These are phyloP conservation scores for Psilanteris sp. DNA, from an alignment of 1,140 invertebrate genomes.

Conservation along the genomic window DNA sequence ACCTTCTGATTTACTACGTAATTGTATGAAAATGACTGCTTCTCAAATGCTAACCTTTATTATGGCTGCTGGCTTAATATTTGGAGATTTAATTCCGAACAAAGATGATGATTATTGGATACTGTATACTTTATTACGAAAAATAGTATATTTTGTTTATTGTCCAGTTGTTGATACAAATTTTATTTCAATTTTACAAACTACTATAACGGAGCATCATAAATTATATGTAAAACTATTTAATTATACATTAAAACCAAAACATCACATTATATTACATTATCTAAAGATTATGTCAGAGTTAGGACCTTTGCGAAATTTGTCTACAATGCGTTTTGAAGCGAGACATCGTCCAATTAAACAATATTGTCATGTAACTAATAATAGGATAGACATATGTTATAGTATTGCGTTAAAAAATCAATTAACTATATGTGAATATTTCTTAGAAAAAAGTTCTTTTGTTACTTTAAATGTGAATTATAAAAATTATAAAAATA, in stretches of 20 bases:
- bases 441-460: too few relatives aligned
- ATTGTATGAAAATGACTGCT: constrained; percentile 56
- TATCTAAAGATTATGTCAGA: constrained; percentile 6
- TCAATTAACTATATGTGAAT: too few relatives aligned
- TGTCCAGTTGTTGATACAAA: too few relatives aligned
- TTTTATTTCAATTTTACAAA: too few relatives aligned
- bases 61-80: constrained; percentile 51
- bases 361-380: constrained; percentile 7
- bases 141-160: constrained; percentile 20
- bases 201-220: constrained; percentile 12
- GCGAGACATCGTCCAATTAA: constrained; percentile 15
- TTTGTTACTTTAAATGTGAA: too few relatives aligned
- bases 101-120: constrained; percentile 57
- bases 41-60: constrained; percentile 65
- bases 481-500: too few relatives aligned
- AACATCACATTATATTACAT: constrained; percentile 16
- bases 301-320: constrained; percentile 9
- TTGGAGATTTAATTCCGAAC: constrained; percentile 61
- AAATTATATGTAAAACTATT: too few relatives aligned
- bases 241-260: constrained; percentile 14
- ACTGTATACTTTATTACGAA: constrained; percentile 52
- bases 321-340: constrained; percentile 18
- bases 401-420: too few relatives aligned
- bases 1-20: constrained; percentile 25
- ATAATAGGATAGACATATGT: constrained; percentile 6